Percentiles rank a stretch among this genome's conserved stretches.
Conservation (phyloP, 2,113 vertebrate species). For the Salvelinus alpinus region DNA sequence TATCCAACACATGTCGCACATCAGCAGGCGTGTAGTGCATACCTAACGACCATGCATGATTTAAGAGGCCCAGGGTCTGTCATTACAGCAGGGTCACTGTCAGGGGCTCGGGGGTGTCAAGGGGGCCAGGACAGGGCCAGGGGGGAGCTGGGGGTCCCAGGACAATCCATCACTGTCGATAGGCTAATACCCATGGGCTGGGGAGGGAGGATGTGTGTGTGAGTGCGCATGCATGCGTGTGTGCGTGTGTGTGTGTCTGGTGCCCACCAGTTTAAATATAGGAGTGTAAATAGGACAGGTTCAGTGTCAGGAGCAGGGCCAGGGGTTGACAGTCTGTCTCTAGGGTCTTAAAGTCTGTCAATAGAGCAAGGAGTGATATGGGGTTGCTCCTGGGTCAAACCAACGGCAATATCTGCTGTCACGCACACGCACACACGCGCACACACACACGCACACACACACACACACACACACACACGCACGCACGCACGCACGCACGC, state of each 20-base stretch:
- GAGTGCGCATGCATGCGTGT: background rate
- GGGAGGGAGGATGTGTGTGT: conserved; percentile 19
- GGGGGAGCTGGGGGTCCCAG: conserved; percentile 14
- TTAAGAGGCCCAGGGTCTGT: background rate
- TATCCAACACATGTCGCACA: conserved; percentile 20
- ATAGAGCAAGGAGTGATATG: background rate
- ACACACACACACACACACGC: background rate
- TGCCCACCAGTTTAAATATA: conserved; percentile 20
- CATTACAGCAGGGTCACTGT: conserved; percentile 11
- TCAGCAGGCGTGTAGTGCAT: conserved; percentile 20
- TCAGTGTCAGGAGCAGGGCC: background rate
- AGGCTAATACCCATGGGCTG: conserved; percentile 44
- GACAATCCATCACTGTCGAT: conserved; percentile 48
- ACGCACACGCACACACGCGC: conserved; percentile 27
- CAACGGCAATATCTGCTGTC: background rate
- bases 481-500: conserved; percentile 24
- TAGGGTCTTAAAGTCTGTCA: too few relatives aligned
- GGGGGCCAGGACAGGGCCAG: conserved; percentile 1
- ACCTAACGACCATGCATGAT: conserved; percentile 12
- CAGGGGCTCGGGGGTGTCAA: background rate
- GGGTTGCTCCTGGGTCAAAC: conserved; percentile 36
- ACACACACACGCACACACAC: conserved; percentile 13
- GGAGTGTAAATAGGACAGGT: conserved; percentile 19
- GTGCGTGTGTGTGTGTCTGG: conserved; percentile 4
- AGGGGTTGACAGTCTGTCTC: too few relatives aligned